Conservation (phyloP, 2,113 vertebrate genomes). For the Eclectus roratus region DNA sequence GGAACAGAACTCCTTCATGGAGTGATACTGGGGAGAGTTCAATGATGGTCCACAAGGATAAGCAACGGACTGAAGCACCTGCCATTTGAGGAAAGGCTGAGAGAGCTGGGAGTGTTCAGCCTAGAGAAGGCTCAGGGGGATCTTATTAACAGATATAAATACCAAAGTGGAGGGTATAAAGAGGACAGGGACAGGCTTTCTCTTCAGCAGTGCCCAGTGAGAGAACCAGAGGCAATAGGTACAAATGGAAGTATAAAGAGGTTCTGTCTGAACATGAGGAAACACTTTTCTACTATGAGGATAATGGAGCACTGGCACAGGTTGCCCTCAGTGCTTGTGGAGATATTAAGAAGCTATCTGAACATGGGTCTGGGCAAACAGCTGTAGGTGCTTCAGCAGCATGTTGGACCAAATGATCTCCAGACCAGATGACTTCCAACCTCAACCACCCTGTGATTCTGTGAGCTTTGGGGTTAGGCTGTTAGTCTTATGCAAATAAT, state of each 20-base stretch:
- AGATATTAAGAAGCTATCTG: not conserved
- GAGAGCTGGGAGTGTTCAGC: not conserved
- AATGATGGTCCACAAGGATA: not conserved
- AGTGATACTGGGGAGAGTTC: not conserved
- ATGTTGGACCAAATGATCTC: not conserved
- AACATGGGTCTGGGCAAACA: not conserved
- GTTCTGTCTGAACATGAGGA: not conserved
- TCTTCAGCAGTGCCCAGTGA: not conserved
- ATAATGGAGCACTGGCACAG: not conserved
- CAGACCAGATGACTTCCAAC: not conserved
- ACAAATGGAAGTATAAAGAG: not conserved
- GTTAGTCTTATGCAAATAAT: not conserved
- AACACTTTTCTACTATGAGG: not conserved
- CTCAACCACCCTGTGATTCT: not conserved
- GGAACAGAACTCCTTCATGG: not conserved
- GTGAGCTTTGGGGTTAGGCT: not conserved
- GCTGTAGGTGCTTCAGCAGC: not conserved
- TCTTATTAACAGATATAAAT: not conserved
- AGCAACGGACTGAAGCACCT: not conserved
- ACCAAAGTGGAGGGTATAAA: not conserved
- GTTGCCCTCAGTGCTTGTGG: not conserved
- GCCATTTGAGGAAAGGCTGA: not conserved
- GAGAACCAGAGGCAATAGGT: not conserved
- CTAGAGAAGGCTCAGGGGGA: not conserved
- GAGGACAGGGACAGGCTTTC: accelerated